These are phyloP conservation scores for Cylloceria caligata DNA, from an alignment of 2,888 invertebrate genomes.

Conservation along the genomic window DNA sequence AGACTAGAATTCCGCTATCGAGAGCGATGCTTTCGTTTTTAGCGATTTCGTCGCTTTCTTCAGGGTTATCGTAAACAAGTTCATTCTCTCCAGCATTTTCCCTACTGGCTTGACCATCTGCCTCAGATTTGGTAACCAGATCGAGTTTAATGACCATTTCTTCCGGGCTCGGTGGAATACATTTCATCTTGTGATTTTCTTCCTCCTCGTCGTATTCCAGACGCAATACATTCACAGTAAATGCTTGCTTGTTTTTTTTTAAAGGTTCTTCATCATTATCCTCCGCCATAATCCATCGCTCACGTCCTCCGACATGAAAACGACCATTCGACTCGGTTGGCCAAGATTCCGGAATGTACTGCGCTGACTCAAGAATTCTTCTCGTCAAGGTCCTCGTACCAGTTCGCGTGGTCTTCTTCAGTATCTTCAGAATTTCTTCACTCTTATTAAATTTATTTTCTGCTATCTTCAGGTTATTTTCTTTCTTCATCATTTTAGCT, in stretches of 20 bases:
- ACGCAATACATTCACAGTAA: slow-evolving; percentile 71
- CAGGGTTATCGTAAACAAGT: slow-evolving; percentile 12
- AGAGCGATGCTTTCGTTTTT: slow-evolving; percentile 11
- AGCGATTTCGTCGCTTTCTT: slow-evolving; percentile 26
- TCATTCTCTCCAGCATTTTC: slow-evolving; percentile 22
- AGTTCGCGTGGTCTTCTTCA: background rate
- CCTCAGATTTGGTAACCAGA: slow-evolving; percentile 25
- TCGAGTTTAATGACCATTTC: slow-evolving; percentile 56
- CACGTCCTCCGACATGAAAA: slow-evolving; percentile 50
- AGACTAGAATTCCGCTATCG: background rate
- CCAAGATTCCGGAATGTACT: slow-evolving; percentile 43
- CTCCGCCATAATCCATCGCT: slow-evolving; percentile 47
- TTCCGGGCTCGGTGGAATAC: slow-evolving; percentile 54
- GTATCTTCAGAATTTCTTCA: background rate
- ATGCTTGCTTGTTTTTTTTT: slow-evolving; percentile 50
- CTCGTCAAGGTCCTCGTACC: slow-evolving; percentile 27
- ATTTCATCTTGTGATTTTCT: slow-evolving; percentile 62
- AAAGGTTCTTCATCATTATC: slow-evolving; percentile 27
- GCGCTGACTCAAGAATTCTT: slow-evolving; percentile 56
- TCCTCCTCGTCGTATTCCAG: slow-evolving; percentile 71
- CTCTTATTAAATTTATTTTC: slow-evolving; percentile 31
- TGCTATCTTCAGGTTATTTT: slow-evolving; percentile 20
- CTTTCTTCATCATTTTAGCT: slow-evolving; percentile 35
- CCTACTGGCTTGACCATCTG: slow-evolving; percentile 2
- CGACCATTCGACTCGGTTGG: slow-evolving; percentile 50